Conservation (phyloP, 1,140 invertebrate genomes). For the Steinernema khuongi region DNA sequence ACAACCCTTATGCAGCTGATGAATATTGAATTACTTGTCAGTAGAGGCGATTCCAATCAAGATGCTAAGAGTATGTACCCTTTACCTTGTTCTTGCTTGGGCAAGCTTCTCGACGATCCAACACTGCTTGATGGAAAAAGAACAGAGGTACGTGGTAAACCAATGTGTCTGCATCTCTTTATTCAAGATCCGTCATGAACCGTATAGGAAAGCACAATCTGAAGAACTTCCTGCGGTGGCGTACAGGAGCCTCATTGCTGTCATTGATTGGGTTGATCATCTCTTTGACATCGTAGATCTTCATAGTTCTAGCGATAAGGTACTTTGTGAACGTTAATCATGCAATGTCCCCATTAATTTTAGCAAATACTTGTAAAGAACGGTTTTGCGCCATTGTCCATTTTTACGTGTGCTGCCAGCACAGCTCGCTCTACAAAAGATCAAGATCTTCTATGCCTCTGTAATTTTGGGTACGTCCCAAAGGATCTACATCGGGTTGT, state of each 20-base stretch:
- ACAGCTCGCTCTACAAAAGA: slow-evolving; percentile 31
- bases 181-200: slow-evolving; percentile 55
- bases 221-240: slow-evolving; percentile 51
- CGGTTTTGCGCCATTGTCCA: slow-evolving; percentile 49
- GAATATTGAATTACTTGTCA: slow-evolving; percentile 54
- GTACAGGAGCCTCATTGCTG: slow-evolving; percentile 51
- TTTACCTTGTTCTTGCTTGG: slow-evolving; percentile 41
- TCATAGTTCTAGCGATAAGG: slow-evolving; percentile 52
- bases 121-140: slow-evolving; percentile 53
- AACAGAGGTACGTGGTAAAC: slow-evolving; percentile 43
- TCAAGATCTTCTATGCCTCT: slow-evolving; percentile 32
- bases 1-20: slow-evolving; percentile 57
- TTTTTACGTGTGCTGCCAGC: slow-evolving; percentile 29
- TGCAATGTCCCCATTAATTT: not conserved
- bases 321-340: slow-evolving; percentile 19
- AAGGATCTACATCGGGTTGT: slow-evolving; percentile 22
- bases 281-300: slow-evolving; percentile 55
- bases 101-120: slow-evolving; percentile 53
- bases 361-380: slow-evolving; percentile 50
- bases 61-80: slow-evolving; percentile 47
- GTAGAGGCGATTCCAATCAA: slow-evolving; percentile 41
- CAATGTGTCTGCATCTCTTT: slow-evolving; percentile 15
- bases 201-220: slow-evolving; percentile 46
- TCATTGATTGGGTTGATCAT: slow-evolving; percentile 57
- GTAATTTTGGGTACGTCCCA: slow-evolving; percentile 39